phyloP scores from a whole-genome alignment of 2,888 invertebrate genomes.

The Agelastica alni region DNA sequence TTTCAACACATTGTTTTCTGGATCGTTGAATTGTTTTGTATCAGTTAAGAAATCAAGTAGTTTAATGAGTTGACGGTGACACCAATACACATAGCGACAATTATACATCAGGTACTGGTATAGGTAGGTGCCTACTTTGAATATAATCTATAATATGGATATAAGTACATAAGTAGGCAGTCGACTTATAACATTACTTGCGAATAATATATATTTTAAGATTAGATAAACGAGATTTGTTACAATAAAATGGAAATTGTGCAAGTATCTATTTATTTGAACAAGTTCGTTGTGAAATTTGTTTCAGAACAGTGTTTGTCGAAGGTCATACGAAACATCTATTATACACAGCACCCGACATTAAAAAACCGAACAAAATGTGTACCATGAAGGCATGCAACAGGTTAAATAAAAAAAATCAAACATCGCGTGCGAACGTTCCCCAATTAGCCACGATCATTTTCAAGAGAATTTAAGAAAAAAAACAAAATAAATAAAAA shows the following conservation, averaged over 20 bases:
- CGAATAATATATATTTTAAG: conserved; percentile 1
- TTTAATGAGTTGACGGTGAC: conserved; percentile 1
- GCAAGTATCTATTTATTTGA: conserved; percentile 9
- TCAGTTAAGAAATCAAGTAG: conserved; percentile 1
- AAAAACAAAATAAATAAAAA: no score
- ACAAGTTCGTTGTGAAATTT: conserved; percentile 15
- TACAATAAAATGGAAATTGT: conserved; percentile 1
- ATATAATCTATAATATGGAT: conserved; percentile 10
- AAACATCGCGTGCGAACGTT: conserved; percentile 2
- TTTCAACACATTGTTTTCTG: no score
- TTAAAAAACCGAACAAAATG: conserved; percentile 8
- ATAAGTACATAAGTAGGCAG: not conserved
- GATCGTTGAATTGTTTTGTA: no score
- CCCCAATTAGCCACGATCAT: not conserved
- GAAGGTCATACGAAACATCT: conserved; percentile 24
- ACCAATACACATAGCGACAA: conserved; percentile 4
- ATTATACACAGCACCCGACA: not conserved
- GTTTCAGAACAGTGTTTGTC: conserved; percentile 24
- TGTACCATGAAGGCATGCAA: conserved; percentile 3
- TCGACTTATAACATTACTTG: not conserved
- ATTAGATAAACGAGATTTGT: conserved; percentile 3
- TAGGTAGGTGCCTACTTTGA: conserved; percentile 3
- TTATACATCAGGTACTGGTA: not conserved
- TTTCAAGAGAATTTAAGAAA: not conserved
- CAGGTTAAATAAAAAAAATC: conserved; percentile 12